Evolutionary conservation across 1,140 invertebrate genomes (phyloP).

Genomic region (Lasioglossum albipes): DNA sequence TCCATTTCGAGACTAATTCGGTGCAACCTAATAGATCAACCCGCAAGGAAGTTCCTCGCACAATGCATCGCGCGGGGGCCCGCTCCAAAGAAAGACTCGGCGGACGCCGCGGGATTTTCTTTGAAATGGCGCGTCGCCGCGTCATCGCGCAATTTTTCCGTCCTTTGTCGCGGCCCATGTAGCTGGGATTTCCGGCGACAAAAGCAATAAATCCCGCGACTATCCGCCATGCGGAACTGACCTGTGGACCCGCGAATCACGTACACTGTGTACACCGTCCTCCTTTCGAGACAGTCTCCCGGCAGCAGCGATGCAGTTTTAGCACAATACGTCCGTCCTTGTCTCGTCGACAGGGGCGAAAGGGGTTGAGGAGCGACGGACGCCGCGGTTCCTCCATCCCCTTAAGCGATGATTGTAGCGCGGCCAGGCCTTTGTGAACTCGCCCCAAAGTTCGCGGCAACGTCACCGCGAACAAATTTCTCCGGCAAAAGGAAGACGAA

Average conservation of each 20-base stretch:
- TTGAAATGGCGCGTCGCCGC: neutral
- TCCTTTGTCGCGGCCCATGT: conserved; percentile 19
- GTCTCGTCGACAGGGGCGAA: neutral
- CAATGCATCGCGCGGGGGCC: neutral
- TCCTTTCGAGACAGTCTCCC: neutral
- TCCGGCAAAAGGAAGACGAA: conserved; percentile 23
- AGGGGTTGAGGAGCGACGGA: neutral
- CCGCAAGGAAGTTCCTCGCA: neutral
- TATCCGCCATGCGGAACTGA: conserved; percentile 37
- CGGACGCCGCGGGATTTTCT: conserved; percentile 13
- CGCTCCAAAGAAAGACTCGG: neutral
- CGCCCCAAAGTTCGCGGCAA: conserved; percentile 5
- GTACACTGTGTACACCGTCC: neutral
- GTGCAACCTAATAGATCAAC: conserved; percentile 10
- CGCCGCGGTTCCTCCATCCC: neutral
- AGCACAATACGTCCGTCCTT: conserved; percentile 32
- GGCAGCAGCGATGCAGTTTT: conserved; percentile 8
- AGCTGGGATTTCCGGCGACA: conserved; percentile 31
- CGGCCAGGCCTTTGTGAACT: conserved; percentile 31
- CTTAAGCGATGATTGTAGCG: conserved; percentile 9
- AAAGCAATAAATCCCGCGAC: conserved; percentile 42
- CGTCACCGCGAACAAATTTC: conserved; percentile 31
- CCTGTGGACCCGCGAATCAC: conserved; percentile 10
- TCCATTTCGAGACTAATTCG: conserved; percentile 9
- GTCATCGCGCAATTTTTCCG: conserved; percentile 49